Percentiles rank a stretch among this genome's conserved stretches.
Conservation (phyloP, 2,797 vertebrate species). For the Hypotaenidia philippensis region DNA sequence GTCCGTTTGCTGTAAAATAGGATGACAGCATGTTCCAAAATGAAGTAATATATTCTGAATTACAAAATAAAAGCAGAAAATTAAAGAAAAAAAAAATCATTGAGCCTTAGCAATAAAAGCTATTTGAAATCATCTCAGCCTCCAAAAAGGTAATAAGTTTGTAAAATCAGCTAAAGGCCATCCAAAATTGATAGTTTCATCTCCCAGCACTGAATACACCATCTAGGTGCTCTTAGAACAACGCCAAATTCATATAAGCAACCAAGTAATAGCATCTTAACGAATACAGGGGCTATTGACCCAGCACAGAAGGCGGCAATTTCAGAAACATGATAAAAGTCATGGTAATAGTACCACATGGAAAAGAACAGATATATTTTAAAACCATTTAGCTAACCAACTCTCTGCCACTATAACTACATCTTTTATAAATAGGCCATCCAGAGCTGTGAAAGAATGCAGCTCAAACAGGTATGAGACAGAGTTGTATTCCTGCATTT, state of each 20-base stretch:
- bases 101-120: background rate
- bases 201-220: background rate
- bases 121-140: background rate
- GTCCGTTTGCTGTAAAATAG: background rate
- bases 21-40: background rate
- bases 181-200: background rate
- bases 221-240: background rate
- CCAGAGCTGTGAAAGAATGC: background rate
- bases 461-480: fast-evolving
- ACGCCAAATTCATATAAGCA: background rate
- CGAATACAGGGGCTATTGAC: background rate
- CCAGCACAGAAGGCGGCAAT: background rate
- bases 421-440: background rate
- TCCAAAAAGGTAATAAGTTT: background rate
- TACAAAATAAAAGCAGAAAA: background rate
- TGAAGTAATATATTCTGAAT: background rate
- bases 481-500: background rate
- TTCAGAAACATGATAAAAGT: background rate
- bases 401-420: background rate
- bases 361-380: background rate
- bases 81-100: background rate
- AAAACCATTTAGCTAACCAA: background rate
- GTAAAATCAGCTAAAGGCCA: background rate
- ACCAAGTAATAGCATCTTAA: background rate
- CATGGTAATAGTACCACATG: background rate